Conservation (phyloP, 2,113 vertebrate genomes). For the Prionailurus bengalensis region DNA sequence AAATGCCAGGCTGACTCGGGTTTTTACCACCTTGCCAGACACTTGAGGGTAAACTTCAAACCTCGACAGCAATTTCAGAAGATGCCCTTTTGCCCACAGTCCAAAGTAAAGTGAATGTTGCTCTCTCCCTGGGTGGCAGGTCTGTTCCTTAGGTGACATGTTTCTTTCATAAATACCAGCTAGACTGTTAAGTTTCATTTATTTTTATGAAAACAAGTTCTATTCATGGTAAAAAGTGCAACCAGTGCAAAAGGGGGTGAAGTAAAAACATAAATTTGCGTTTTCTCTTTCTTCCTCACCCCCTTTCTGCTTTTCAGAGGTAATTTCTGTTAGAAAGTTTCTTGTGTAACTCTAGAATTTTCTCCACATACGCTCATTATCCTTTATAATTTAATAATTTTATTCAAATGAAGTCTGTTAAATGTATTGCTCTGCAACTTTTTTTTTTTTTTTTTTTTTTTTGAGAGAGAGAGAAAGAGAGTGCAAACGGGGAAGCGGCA, state of each 20-base stretch:
- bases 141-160: neutral
- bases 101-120: neutral
- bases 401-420: neutral
- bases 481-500: too few relatives aligned
- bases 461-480: too few relatives aligned
- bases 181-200: neutral
- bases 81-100: neutral
- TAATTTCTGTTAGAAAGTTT: neutral
- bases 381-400: neutral
- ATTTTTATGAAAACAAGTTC: neutral
- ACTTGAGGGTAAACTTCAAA: neutral
- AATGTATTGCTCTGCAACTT: neutral
- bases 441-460: too few relatives aligned
- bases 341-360: too few relatives aligned
- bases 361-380: fast-evolving
- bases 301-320: neutral
- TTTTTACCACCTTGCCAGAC: neutral
- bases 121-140: neutral
- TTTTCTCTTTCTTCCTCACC: neutral
- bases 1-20: neutral
- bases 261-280: neutral
- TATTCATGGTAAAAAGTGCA: neutral
- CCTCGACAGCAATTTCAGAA: neutral
- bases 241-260: neutral
- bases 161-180: neutral